Base-by-base conservation (phyloP, 2,113 vertebrate genomes). In the Parus major region DNA sequence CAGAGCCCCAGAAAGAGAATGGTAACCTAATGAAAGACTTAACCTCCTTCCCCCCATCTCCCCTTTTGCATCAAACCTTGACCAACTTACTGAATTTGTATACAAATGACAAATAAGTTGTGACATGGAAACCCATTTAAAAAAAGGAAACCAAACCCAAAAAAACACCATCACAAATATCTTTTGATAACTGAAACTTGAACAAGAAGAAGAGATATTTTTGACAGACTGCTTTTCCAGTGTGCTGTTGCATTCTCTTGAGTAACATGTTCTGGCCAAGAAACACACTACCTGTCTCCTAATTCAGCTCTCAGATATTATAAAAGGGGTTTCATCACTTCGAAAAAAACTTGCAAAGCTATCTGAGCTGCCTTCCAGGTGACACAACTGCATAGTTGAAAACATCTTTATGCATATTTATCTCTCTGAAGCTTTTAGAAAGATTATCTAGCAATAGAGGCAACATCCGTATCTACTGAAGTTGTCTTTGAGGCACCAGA, bases 31-130 rank as follows among this genome's bases (percentile, higher is more conserved):
- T 9, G 20, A 82, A 90, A 69, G 78, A 31, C 24, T 72, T 55
- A 29, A 59, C 10, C 7, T 72, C 36, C 39, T 65, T 36, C 27
- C 22, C 44, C 15, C 17, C 0, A 0, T 14, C 11, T 80, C 28
- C 31, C 20, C 22, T 52, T 75, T n/a, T 49, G 41, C 49, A 93
- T 44, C 19, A 55, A 66, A 78, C 73, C 23, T 50, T 25, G 10
- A 83, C 4, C 56, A 86, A 39, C 29, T 73, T 42, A 61, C 0
- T 35, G 29, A 63, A 60, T 50, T 56, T 68, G 33, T 70, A 14
- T 2, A 56, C 33, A 89, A 88, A 52, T 39, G 39, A 49, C 21
- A 83, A 85, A 64, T 19, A 13, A 87, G 9, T 16, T 47, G 15
- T 75, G 65, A 31, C 41, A 47, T 5, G 7, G 52, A 87, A 92